Evolutionary conservation across 2,888 invertebrate genomes (phyloP).

Genomic region (Oligia strigilis): DNA sequence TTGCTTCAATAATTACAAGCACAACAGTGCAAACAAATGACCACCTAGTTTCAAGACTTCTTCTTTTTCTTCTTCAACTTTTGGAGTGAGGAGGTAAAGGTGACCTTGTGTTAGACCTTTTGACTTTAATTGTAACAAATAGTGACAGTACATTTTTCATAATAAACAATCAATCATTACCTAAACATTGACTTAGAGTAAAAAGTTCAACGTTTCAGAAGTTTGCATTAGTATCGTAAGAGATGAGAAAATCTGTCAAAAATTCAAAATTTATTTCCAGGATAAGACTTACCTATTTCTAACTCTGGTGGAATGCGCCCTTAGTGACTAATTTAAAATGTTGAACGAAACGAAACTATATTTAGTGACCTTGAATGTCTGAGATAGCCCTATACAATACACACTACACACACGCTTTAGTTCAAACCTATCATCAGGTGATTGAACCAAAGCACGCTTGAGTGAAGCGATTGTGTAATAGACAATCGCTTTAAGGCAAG

Average conservation of each 20-base stretch:
- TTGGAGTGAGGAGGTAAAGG: background rate
- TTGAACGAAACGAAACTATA: conserved; percentile 3
- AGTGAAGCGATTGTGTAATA: conserved; percentile 47
- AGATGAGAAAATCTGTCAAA: background rate
- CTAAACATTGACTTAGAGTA: background rate
- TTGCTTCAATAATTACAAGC: conserved; percentile 71
- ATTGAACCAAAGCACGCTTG: conserved; percentile 39
- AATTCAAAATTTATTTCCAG: too few species aligned
- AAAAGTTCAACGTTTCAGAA: background rate
- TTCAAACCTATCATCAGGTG: too few species aligned
- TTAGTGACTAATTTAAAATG: background rate
- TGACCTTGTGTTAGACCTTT: conserved; percentile 5
- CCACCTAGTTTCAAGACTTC: conserved; percentile 34
- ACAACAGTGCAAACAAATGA: conserved; percentile 62
- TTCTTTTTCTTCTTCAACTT: background rate
- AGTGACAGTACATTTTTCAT: background rate
- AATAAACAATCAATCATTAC: background rate
- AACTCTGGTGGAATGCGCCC: too few species aligned
- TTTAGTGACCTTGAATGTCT: conserved; percentile 43
- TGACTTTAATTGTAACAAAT: background rate
- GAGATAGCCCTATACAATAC: conserved; percentile 14
- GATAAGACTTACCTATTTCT: too few species aligned
- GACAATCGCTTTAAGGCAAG: conserved; percentile 32
- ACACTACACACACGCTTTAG: too few species aligned
- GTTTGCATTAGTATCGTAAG: background rate